Evolutionary conservation across 2,888 invertebrate genomes (phyloP), one percentile per base, ranked within the genome.

Genomic region (Phlogophora meticulosa): DNA sequence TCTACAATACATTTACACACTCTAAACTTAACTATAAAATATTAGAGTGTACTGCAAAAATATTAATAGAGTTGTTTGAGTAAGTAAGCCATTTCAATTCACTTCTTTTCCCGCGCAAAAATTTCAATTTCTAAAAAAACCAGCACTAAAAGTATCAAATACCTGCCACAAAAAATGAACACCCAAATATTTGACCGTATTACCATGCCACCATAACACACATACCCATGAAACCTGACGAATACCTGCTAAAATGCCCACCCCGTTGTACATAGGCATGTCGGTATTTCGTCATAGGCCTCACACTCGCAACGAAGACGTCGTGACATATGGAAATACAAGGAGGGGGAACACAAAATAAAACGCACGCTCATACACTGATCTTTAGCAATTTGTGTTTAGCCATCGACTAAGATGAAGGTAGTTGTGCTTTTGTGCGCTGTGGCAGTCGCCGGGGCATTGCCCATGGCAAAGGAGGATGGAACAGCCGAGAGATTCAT

Each of bases 271-370:
- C n/a, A n/a, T n/a, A 71, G 72, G 78, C 78, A 78, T 85, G 81
- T 87, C 90, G 85, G 84, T 82, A 83, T 92, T 92, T 92, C 92
- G 88, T 89, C 89, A 90, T 81, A 84, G 82, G 83, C 80, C 82
- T 80, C 84, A 83, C 80, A 75, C 76, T 81, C 83, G 78, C 62
- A 40, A 72, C 51, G 53, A 75, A 49, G 76, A 71, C 49, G 45
- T 43, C 81, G 93, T 94, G 94, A 91, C 93, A 92, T 94, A 94
- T 94, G 94, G 88, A 87, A 85, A 86, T 85, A 82, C 70, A 55
- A 73, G 85, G 89, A 87, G 92, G 90, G 92, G 94, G 93, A 88
- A 88, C 85, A 77, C 88, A 88, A 92, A 93, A 95, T 95, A 95
- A 92, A 95, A 94, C 93, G 90, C 88, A 81, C 90, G 82, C 88